Percentiles rank a stretch among this genome's conserved stretches.
These are phyloP conservation scores for Platycheirus albimanus DNA, from an alignment of 2,888 invertebrate species.

Conservation along the genomic window DNA sequence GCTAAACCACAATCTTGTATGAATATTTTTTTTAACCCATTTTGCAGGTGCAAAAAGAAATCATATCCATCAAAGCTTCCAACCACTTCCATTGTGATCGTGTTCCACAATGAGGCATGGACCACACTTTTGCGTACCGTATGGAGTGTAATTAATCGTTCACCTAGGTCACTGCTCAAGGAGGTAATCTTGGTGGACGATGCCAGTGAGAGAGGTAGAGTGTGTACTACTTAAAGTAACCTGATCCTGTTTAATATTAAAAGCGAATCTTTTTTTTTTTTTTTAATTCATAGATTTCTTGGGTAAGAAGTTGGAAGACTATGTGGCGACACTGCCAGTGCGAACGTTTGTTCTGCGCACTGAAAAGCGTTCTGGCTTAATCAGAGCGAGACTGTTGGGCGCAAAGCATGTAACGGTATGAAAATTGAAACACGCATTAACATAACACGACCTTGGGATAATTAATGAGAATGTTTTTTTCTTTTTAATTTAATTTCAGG, in stretches of 20 bases:
- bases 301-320: constrained; percentile 93
- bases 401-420: constrained; percentile 96
- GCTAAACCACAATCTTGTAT: constrained; percentile 13
- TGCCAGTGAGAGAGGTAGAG: constrained; percentile 96
- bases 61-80: constrained; percentile 91
- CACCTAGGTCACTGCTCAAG: constrained; percentile 92
- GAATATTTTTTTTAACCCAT: constrained; percentile 63
- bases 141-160: constrained; percentile 98
- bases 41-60: constrained; percentile 90
- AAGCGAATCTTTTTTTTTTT: constrained; percentile 67
- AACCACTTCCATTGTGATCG: constrained; percentile 97
- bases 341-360: constrained; percentile 94
- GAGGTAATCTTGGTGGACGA: constrained; percentile 99
- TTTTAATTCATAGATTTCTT: constrained; percentile 88
- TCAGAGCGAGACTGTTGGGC: constrained; percentile 96
- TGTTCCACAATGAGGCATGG: constrained; percentile 99
- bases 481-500: too few relatives aligned
- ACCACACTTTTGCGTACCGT: constrained; percentile 97
- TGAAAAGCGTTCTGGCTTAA: constrained; percentile 96
- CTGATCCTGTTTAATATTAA: constrained; percentile 15
- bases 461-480: constrained; percentile 26
- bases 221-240: too few relatives aligned
- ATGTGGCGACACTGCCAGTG: constrained; percentile 93
- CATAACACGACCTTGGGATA: constrained; percentile 38
- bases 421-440: constrained; percentile 83